These are phyloP conservation scores for Melanocharis versteri DNA, from an alignment of 2,113 vertebrate species.

Conservation along the genomic window DNA sequence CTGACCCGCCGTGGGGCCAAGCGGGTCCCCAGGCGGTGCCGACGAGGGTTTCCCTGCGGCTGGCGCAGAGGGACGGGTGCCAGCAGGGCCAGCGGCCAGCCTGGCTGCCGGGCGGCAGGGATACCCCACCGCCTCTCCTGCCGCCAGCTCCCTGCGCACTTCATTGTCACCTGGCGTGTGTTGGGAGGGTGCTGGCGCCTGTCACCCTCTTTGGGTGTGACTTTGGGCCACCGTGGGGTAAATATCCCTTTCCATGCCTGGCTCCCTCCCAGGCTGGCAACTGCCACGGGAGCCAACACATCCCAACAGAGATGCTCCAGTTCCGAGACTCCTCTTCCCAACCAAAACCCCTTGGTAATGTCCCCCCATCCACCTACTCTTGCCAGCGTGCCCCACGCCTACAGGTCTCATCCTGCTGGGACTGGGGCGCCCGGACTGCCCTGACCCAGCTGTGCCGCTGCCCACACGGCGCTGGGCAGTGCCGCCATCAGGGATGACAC, in stretches of 20 bases:
- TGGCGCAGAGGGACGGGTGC: not conserved
- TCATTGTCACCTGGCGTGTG: accelerated
- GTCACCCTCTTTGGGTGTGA: not conserved
- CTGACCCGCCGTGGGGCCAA: not conserved
- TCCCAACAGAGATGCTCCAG: not conserved
- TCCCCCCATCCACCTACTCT: not conserved
- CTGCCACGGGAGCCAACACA: not conserved
- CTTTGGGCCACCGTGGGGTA: not conserved
- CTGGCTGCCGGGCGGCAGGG: not conserved
- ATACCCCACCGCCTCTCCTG: not conserved
- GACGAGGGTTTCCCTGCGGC: not conserved
- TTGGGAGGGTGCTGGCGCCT: not conserved
- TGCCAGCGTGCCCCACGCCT: accelerated
- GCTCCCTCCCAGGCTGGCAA: not conserved
- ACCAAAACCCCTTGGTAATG: accelerated
- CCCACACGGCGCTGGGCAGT: constrained; percentile 38
- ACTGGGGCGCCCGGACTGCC: not conserved
- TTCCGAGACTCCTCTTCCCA: not conserved
- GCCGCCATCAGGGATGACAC: not conserved
- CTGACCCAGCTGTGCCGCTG: not conserved
- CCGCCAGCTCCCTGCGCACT: accelerated
- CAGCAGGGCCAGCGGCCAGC: not conserved
- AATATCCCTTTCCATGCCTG: not conserved
- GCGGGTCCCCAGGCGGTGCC: not conserved
- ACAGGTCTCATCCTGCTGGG: not conserved